Percentiles rank a stretch among this genome's conserved stretches.
phyloP scores from a whole-genome alignment of 2,888 invertebrate genomes.

The Cheilosia vernalis region DNA sequence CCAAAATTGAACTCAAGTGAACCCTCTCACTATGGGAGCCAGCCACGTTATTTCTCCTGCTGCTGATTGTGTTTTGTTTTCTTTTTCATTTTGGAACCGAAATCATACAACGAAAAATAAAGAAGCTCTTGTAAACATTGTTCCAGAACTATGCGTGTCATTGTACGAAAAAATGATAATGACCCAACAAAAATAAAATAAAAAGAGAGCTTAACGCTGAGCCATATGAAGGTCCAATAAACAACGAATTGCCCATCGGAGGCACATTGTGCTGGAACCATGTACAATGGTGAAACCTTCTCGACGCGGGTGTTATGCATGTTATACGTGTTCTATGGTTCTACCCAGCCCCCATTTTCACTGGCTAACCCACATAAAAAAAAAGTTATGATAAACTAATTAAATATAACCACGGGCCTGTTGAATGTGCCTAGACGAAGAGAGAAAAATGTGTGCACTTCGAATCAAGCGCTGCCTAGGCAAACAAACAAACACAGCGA shows the following conservation, averaged over 20 bases:
- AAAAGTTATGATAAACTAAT: constrained; percentile 69
- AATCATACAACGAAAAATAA: constrained; percentile 10
- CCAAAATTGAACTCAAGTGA: constrained; percentile 40
- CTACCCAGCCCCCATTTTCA: not conserved
- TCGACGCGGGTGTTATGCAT: constrained; percentile 52
- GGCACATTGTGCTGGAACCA: not conserved
- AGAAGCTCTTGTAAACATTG: constrained; percentile 17
- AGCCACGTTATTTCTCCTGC: constrained; percentile 29
- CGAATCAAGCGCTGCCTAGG: constrained; percentile 40
- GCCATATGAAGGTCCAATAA: constrained; percentile 51
- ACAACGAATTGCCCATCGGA: constrained; percentile 38
- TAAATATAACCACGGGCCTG: constrained; percentile 65
- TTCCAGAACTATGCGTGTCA: constrained; percentile 44
- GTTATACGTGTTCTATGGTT: constrained; percentile 37
- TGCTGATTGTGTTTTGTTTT: constrained; percentile 36
- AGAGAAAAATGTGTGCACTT: constrained; percentile 12
- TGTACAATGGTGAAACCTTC: constrained; percentile 47
- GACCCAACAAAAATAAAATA: constrained; percentile 33
- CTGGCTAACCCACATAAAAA: constrained; percentile 38
- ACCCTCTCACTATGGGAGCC: constrained; percentile 1
- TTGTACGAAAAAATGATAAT: constrained; percentile 59
- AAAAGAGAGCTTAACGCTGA: constrained; percentile 40
- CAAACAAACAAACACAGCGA: constrained; percentile 26
- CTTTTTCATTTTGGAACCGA: constrained; percentile 8
- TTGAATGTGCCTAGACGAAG: constrained; percentile 55